phyloP scores from a whole-genome alignment of 2,797 vertebrate genomes.

The Tinamus major region DNA sequence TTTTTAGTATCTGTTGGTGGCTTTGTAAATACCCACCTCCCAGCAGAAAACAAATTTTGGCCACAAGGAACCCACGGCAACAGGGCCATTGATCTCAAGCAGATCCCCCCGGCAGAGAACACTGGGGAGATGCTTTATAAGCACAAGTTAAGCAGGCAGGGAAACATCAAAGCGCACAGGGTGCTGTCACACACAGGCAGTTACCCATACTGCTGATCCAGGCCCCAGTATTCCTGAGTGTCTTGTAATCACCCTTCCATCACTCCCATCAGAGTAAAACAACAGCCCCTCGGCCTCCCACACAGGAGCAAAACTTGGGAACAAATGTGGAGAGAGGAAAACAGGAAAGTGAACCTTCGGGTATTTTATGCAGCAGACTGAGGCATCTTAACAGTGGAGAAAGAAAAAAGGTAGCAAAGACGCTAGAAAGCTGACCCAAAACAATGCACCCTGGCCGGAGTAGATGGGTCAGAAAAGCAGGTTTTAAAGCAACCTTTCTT shows the following conservation, averaged over 20 bases:
- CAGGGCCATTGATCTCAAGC: neutral
- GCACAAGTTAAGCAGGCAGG: neutral
- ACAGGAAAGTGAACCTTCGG: neutral
- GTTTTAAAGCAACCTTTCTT: too few relatives aligned
- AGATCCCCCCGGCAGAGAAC: neutral
- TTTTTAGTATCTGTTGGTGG: neutral
- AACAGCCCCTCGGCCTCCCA: accelerated
- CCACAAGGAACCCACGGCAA: neutral
- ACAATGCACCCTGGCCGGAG: too few relatives aligned
- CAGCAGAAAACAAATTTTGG: neutral
- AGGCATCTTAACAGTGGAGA: neutral
- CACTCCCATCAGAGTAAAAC: neutral
- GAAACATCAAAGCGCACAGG: neutral
- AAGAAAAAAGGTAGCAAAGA: neutral
- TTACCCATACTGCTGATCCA: neutral
- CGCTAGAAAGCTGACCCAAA: neutral
- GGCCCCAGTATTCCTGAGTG: neutral
- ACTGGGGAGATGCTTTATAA: neutral
- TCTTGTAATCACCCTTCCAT: neutral
- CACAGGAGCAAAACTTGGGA: neutral
- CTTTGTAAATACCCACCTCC: neutral
- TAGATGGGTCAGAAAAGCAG: too few relatives aligned
- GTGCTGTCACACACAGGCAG: neutral
- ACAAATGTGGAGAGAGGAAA: neutral
- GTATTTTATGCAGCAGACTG: neutral